phyloP scores from a whole-genome alignment of 2,113 vertebrate species.

The Synodontis membranacea region DNA sequence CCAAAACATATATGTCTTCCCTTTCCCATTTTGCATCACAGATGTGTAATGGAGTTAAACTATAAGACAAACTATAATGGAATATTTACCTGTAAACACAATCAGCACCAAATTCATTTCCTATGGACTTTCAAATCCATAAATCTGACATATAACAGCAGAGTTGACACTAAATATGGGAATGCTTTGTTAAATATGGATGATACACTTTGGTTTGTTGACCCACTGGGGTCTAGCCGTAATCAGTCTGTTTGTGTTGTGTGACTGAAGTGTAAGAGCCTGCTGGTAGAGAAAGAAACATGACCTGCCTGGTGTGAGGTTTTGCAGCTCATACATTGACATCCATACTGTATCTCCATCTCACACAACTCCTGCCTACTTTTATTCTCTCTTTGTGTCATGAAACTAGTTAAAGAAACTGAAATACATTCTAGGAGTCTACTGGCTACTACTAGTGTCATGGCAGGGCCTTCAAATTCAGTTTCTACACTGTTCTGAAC shows the following conservation, averaged over 20 bases:
- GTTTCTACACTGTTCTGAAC: conserved; percentile 12
- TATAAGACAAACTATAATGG: not conserved
- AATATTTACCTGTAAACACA: conserved; percentile 27
- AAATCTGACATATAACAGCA: conserved; percentile 18
- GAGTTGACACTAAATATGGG: not conserved
- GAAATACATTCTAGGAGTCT: not conserved
- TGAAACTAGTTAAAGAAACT: not conserved
- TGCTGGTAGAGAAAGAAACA: not conserved
- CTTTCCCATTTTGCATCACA: not conserved
- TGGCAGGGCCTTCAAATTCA: not conserved
- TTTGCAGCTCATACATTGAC: not conserved
- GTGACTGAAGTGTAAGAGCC: not conserved
- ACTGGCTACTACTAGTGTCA: not conserved
- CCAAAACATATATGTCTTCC: not conserved
- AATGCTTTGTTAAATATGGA: conserved; percentile 4
- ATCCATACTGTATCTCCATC: not conserved
- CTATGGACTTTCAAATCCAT: not conserved
- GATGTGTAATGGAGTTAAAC: not conserved
- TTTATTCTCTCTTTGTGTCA: not conserved
- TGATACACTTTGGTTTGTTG: conserved; percentile 25
- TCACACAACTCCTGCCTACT: not conserved
- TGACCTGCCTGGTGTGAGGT: not conserved
- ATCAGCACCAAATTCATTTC: not conserved
- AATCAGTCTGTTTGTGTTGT: not conserved
- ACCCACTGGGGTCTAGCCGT: not conserved